Evolutionary conservation across 2,797 vertebrate genomes (phyloP), one percentile per base, ranked within the genome.

Genomic region (Halcyon smyrnensis): DNA sequence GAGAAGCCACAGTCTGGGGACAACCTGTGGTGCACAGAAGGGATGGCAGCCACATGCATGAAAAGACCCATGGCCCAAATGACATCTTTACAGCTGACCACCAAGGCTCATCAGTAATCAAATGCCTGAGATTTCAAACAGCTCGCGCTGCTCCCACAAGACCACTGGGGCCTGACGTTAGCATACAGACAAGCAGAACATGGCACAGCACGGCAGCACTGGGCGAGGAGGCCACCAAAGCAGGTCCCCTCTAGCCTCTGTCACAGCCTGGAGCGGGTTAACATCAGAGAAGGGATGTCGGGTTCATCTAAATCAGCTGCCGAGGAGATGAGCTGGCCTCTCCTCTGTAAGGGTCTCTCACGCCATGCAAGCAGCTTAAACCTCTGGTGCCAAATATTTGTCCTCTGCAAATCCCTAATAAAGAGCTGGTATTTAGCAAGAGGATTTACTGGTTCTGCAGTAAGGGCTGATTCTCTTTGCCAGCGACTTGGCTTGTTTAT

Each of bases 371-470:
- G 73, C 73, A 93, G 80, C 80, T 95, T 90, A 96, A 96, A 94
- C n/a, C 43, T 88, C 70, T 84, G 56, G 76, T 95, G 87, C 83
- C 93, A 95, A 94, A 94, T 95, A 96, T 93, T 96, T 91, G 69
- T 84, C 83, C 95, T 95, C 93, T 95, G 76, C 79, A 95, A 94
- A 94, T 96, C 93, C 91, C 87, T 95, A 91, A 94, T 86, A 91
- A 43, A 41, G 69, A 86, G 85, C 82, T 90, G 82, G 93, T 93
- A 91, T 91, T 95, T 88, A 93, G 87, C 83, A 70, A 79, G 96
- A 94, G 87, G 94, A 95, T 95, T 95, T 94, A 73, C 82, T 93
- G 85, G 83, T 89, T 96, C 92, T 86, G 65, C 94, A 93, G 65
- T 9, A 51, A 78, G 69, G 73, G 16, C 87, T 91, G 89, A 87